Evolutionary conservation across 2,797 vertebrate species (phyloP), one percentile per base, ranked within the genome.

Genomic region (Gallirallus australis): DNA sequence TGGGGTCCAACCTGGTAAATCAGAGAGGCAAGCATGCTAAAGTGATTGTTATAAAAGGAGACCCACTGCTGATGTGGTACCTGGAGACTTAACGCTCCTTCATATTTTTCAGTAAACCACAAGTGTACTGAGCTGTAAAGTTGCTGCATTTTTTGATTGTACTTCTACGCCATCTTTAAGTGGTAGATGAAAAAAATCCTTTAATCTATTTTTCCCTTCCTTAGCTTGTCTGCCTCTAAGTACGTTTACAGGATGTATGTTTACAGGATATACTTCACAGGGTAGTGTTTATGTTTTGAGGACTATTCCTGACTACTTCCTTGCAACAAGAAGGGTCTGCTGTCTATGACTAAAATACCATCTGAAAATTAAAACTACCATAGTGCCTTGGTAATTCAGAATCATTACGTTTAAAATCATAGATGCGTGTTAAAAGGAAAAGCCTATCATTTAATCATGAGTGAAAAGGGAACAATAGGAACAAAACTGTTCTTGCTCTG

Each of bases 21-120:
- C 27, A 15, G 39, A 37, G 52, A 53, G 33, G 7, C 10, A 35
- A 24, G 2, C 4, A 24, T 28, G 50, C 9, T 64, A 31, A 79
- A 79, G 63, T 24, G 2, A 23, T 17, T 42, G 9, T 28, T 72
- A 35, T 23, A 15, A 27, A 35, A 82, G 23, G 30, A 68, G 15
- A 63, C 7, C 11, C 15, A 5, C 28, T 16, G 15, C 17, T 1
- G 0, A 8, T 28, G 12, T 30, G 2, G 17, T 56, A 18, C 8
- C 25, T 35, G n/a, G 21, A 7, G 12, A 15, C 18, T 47, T 45
- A 7, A 21, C 31, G 47, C 5, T 21, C 12, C 16, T 45, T 61
- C 30, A 65, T 48, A 20, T 7, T 31, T 72, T 48, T 53, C 19
- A 17, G 4, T 21, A 50, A 72, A 19, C 30, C 52, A 56, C 20